Evolutionary conservation across 2,888 invertebrate species (phyloP).

Genomic region (Hydroisotoma schaefferi): DNA sequence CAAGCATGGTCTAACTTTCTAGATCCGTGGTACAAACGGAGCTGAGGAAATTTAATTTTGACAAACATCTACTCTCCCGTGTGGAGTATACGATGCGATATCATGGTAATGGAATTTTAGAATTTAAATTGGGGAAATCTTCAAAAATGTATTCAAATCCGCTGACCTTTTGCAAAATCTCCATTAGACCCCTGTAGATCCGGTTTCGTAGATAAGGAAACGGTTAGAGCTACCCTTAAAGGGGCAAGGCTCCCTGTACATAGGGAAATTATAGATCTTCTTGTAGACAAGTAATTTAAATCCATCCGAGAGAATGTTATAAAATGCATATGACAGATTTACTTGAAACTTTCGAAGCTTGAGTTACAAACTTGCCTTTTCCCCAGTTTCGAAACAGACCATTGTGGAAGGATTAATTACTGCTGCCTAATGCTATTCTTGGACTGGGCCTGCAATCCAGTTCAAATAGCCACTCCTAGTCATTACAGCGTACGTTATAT

Average conservation of each 20-base stretch:
- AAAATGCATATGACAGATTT: no score
- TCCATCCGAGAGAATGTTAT: not conserved
- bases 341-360: no score
- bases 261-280: constrained; percentile 22
- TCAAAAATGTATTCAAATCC: no score
- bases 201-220: constrained; percentile 31
- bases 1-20: not conserved
- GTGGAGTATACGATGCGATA: constrained; percentile 59
- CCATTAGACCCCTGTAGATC: constrained; percentile 35
- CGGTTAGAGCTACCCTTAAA: constrained; percentile 16
- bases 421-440: constrained; percentile 32
- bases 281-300: constrained; percentile 30
- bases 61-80: constrained; percentile 34
- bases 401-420: constrained; percentile 30
- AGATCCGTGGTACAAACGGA: constrained; percentile 70
- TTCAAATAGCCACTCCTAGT: constrained; percentile 20
- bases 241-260: constrained; percentile 28
- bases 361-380: not conserved
- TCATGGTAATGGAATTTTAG: no score
- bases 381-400: constrained; percentile 28
- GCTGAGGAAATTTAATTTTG: constrained; percentile 59
- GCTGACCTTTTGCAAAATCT: no score
- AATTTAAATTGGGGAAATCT: no score
- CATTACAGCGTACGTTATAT: constrained; percentile 17
- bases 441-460: constrained; percentile 24